These are phyloP conservation scores for Apamea anceps DNA, from an alignment of 2,888 invertebrate genomes.

Conservation along the genomic window DNA sequence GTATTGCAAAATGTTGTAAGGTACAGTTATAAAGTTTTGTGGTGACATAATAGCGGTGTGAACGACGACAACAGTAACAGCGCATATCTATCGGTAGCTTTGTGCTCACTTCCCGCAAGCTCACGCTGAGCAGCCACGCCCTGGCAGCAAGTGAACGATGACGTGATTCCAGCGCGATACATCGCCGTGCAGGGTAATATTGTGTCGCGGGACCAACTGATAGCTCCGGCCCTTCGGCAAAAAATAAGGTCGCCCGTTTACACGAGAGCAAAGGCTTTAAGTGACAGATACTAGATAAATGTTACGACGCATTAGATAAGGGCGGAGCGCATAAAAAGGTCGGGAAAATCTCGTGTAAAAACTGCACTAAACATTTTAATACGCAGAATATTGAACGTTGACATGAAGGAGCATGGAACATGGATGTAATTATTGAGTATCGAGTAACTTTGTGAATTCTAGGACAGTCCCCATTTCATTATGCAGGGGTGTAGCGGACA, in stretches of 20 bases:
- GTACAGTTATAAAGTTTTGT: conserved; percentile 30
- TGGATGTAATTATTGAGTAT: conserved; percentile 85
- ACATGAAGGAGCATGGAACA: conserved; percentile 69
- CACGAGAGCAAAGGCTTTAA: conserved; percentile 88
- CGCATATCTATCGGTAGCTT: conserved; percentile 75
- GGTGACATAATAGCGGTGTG: conserved; percentile 66
- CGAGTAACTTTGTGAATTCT: conserved; percentile 81
- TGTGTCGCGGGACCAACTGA: conserved; percentile 86
- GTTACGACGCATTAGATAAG: conserved; percentile 87
- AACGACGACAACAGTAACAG: conserved; percentile 59
- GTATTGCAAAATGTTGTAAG: conserved; percentile 5
- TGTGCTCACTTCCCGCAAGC: conserved; percentile 77
- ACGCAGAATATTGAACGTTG: conserved; percentile 67
- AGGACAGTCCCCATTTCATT: conserved; percentile 85
- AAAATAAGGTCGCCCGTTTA: conserved; percentile 89
- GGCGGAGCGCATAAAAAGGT: conserved; percentile 80
- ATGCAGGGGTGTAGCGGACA: conserved; percentile 86
- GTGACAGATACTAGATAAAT: conserved; percentile 90
- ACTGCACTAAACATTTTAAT: conserved; percentile 71
- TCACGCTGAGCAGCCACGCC: conserved; percentile 81
- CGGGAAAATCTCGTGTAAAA: conserved; percentile 75
- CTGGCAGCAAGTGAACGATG: conserved; percentile 83
- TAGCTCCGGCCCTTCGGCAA: conserved; percentile 86
- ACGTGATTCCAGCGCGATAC: conserved; percentile 87
- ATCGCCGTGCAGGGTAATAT: conserved; percentile 87